These are phyloP conservation scores for Polyommatus iphigenia DNA, from an alignment of 2,888 invertebrate genomes.

Conservation along the genomic window DNA sequence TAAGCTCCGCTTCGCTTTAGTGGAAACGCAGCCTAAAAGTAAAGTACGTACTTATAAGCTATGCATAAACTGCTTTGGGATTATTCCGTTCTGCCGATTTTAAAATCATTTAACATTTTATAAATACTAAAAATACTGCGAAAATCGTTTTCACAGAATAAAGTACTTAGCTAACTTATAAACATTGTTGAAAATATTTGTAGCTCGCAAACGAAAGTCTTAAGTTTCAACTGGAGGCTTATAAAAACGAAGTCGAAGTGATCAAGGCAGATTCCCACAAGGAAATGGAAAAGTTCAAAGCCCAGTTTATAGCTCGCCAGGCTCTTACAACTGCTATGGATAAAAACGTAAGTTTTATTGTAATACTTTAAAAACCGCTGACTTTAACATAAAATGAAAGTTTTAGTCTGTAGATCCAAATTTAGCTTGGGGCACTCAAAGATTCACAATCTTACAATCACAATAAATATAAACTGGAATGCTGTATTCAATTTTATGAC, in stretches of 20 bases:
- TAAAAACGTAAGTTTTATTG: slow-evolving; percentile 53
- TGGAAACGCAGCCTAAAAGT: no score
- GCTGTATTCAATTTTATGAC: no score
- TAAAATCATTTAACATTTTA: no score
- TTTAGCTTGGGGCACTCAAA: no score
- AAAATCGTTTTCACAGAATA: no score
- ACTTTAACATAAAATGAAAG: not conserved
- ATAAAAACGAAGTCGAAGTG: slow-evolving; percentile 95
- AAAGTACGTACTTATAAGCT: no score
- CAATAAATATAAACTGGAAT: no score
- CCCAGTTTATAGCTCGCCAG: slow-evolving; percentile 86
- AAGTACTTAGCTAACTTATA: not conserved
- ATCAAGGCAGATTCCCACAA: slow-evolving; percentile 89
- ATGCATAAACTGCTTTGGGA: no score
- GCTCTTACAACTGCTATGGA: slow-evolving; percentile 62
- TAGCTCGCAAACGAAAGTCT: slow-evolving; percentile 94
- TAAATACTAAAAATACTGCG: no score
- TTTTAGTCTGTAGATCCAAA: not conserved
- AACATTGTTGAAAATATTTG: slow-evolving; percentile 37
- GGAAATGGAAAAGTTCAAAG: slow-evolving; percentile 88
- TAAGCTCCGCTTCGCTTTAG: no score
- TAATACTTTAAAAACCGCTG: not conserved
- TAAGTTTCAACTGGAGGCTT: slow-evolving; percentile 94
- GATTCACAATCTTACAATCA: no score
- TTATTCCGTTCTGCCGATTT: no score